Conservation (phyloP, 2,888 invertebrate genomes). For the Drosophila pegasa region DNA sequence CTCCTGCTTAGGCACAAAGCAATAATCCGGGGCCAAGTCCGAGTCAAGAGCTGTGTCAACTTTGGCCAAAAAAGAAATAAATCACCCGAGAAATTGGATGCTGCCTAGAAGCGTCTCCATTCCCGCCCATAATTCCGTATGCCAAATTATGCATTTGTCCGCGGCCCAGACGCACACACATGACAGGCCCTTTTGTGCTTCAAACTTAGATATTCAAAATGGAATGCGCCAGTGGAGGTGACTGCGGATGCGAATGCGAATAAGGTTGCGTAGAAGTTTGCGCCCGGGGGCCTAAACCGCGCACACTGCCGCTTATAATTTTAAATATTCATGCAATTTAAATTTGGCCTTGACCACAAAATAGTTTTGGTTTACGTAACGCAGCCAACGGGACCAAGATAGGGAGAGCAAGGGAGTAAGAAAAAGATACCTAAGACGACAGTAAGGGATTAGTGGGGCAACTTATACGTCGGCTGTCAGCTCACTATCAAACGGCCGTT, state of each 20-base stretch:
- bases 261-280: neutral
- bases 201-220: conserved; percentile 34
- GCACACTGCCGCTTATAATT: conserved; percentile 14
- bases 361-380: conserved; percentile 39
- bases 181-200: conserved; percentile 30
- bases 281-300: conserved; percentile 1
- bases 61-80: conserved; percentile 70
- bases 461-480: conserved; percentile 39
- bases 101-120: conserved; percentile 17
- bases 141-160: conserved; percentile 71
- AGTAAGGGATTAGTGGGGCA: conserved; percentile 38
- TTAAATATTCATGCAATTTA: conserved; percentile 36
- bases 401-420: too few relatives aligned
- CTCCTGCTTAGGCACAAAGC: conserved; percentile 33
- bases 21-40: conserved; percentile 55
- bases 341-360: conserved; percentile 21
- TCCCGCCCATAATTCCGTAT: conserved; percentile 51
- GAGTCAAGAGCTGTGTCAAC: conserved; percentile 72
- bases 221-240: conserved; percentile 7
- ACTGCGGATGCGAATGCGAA: conserved; percentile 3
- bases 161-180: conserved; percentile 21
- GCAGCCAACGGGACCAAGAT: neutral
- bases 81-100: conserved; percentile 60
- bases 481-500: conserved; percentile 41
- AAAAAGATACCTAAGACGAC: conserved; percentile 2